A percentile compares a stretch with the other conserved stretches of the same genome.
phyloP scores from a whole-genome alignment of 1,140 invertebrate species.

The Daktulosphaira vitifoliae region DNA sequence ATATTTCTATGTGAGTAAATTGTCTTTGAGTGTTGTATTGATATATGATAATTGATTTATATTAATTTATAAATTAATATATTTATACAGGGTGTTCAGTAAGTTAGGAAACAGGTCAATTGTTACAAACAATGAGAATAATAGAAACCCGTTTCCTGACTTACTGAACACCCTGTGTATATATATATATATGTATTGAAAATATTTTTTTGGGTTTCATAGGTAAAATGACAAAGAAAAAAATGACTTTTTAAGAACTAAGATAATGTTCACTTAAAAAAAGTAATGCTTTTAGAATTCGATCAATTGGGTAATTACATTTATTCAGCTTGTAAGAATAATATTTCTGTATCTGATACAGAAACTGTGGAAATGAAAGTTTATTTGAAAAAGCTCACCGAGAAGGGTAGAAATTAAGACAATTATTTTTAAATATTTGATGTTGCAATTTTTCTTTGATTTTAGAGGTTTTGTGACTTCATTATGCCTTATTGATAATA shows the following conservation, averaged over 20 bases:
- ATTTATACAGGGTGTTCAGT: no score
- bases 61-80: no score
- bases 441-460: conserved; percentile 35
- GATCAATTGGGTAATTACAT: conserved; percentile 61
- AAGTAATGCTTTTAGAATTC: conserved; percentile 73
- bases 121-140: no score
- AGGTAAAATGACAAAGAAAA: conserved; percentile 60
- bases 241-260: conserved; percentile 56
- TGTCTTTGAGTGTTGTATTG: no score
- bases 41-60: no score
- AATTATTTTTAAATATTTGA: conserved; percentile 21
- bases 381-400: conserved; percentile 72
- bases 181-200: no score
- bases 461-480: conserved; percentile 63
- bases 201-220: conserved; percentile 36
- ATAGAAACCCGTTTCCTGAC: no score
- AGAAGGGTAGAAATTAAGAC: conserved; percentile 43
- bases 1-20: conserved; percentile 61
- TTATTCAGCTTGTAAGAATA: conserved; percentile 68
- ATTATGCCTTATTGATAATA: conserved; percentile 62
- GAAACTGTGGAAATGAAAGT: conserved; percentile 64
- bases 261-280: conserved; percentile 67
- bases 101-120: no score
- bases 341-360: conserved; percentile 66
- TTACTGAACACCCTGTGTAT: no score